Percentiles rank a stretch among this genome's conserved stretches.
Evolutionary conservation across 1,140 invertebrate species (phyloP).

Genomic region (Bombus confusus): DNA sequence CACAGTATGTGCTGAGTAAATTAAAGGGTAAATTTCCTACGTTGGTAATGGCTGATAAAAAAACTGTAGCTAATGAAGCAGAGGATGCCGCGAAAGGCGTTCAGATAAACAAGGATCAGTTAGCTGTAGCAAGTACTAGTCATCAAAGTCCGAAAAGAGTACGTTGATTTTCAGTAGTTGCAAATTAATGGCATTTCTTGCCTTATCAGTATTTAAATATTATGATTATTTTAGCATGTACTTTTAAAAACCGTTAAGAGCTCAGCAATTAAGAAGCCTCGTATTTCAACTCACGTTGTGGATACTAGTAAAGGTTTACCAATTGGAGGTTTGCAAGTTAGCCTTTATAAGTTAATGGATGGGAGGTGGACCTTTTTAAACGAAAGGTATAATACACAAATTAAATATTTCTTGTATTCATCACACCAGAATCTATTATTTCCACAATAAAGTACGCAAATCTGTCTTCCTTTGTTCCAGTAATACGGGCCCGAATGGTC

Average conservation of each 20-base stretch:
- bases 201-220: not conserved
- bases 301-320: constrained; percentile 87
- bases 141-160: constrained; percentile 55
- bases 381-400: constrained; percentile 79
- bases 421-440: constrained; percentile 2
- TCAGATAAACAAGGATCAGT: constrained; percentile 30
- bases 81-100: constrained; percentile 41
- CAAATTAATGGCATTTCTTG: not conserved
- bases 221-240: constrained; percentile 29
- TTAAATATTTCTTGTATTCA: constrained; percentile 1
- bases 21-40: constrained; percentile 69
- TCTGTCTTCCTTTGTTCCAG: constrained; percentile 74
- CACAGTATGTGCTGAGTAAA: constrained; percentile 71
- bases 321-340: constrained; percentile 84
- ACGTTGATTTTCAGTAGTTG: not conserved
- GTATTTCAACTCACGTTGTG: constrained; percentile 86
- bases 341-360: constrained; percentile 86
- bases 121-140: constrained; percentile 51
- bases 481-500: constrained; percentile 86
- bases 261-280: constrained; percentile 69
- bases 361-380: constrained; percentile 86
- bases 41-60: constrained; percentile 60
- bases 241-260: constrained; percentile 39
- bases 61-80: constrained; percentile 25
- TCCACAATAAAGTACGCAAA: not conserved